Percentiles rank a stretch among this genome's conserved stretches.
phyloP scores from a whole-genome alignment of 2,888 invertebrate species.

The Myopa testacea region DNA sequence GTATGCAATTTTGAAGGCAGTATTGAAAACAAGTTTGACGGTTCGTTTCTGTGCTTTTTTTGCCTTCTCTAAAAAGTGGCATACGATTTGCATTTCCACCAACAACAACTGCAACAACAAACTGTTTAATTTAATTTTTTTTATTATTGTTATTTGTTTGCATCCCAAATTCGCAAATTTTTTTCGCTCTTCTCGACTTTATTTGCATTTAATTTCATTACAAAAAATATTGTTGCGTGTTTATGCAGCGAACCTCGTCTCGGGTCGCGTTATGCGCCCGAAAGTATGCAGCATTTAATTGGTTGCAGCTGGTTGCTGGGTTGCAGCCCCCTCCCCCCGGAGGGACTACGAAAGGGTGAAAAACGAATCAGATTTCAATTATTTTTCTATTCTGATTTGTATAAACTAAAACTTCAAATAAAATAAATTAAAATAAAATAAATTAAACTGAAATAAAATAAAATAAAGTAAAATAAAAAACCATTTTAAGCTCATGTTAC shows the following conservation, averaged over 20 bases:
- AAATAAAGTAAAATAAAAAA: no score
- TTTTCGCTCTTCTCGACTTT: not conserved
- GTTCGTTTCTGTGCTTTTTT: not conserved
- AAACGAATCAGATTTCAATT: conserved; percentile 9
- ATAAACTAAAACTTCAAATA: no score
- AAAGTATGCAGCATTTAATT: conserved; percentile 36
- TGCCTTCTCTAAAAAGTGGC: not conserved
- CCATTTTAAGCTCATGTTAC: not conserved
- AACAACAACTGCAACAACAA: conserved; percentile 23
- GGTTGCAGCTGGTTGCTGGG: not conserved
- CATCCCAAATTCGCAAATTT: not conserved
- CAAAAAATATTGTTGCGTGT: conserved; percentile 26
- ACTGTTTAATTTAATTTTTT: not conserved
- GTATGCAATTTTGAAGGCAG: not conserved
- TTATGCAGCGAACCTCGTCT: conserved; percentile 4
- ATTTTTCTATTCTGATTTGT: no score
- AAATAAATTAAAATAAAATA: no score
- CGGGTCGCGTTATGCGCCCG: conserved; percentile 26
- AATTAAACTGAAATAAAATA: no score
- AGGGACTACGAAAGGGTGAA: not conserved
- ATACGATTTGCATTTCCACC: conserved; percentile 31
- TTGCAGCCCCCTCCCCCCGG: not conserved
- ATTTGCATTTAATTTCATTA: conserved; percentile 33
- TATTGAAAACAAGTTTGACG: not conserved
- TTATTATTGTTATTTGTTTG: not conserved